These are phyloP conservation scores for Wasmannia auropunctata DNA, from an alignment of 1,140 invertebrate genomes.

Conservation along the genomic window DNA sequence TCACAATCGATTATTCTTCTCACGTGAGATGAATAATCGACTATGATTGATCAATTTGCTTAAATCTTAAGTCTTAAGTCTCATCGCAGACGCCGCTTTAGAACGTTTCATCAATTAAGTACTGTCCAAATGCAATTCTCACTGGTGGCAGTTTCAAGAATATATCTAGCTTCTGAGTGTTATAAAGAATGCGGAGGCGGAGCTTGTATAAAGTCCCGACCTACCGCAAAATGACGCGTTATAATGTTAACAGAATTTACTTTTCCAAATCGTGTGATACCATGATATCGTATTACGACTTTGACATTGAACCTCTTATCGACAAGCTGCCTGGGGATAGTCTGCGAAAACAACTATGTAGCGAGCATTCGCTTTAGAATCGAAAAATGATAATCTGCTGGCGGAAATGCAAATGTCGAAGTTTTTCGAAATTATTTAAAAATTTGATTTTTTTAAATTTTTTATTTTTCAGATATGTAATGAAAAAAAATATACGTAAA, in stretches of 20 bases:
- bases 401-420: slow-evolving; percentile 4
- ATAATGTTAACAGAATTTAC: slow-evolving; percentile 54
- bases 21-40: too few relatives aligned
- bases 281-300: slow-evolving; percentile 65
- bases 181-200: not conserved
- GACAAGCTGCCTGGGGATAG: slow-evolving; percentile 29
- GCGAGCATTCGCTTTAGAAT: not conserved
- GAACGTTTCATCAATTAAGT: not conserved
- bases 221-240: slow-evolving; percentile 73
- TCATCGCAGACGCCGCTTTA: too few relatives aligned
- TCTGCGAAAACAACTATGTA: slow-evolving; percentile 43
- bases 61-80: too few relatives aligned
- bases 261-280: slow-evolving; percentile 58
- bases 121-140: not conserved
- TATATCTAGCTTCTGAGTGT: not conserved
- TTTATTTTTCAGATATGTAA: not conserved
- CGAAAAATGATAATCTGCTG: slow-evolving; percentile 10
- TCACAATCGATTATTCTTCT: too few relatives aligned
- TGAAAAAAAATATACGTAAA: not conserved
- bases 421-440: not conserved
- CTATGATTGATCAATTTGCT: too few relatives aligned
- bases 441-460: too few relatives aligned
- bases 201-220: slow-evolving; percentile 59
- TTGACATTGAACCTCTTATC: slow-evolving; percentile 80
- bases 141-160: not conserved